A percentile compares a stretch with the other conserved stretches of the same genome.
phyloP scores from a whole-genome alignment of 2,797 vertebrate species.

The Tolypeutes matacus region DNA sequence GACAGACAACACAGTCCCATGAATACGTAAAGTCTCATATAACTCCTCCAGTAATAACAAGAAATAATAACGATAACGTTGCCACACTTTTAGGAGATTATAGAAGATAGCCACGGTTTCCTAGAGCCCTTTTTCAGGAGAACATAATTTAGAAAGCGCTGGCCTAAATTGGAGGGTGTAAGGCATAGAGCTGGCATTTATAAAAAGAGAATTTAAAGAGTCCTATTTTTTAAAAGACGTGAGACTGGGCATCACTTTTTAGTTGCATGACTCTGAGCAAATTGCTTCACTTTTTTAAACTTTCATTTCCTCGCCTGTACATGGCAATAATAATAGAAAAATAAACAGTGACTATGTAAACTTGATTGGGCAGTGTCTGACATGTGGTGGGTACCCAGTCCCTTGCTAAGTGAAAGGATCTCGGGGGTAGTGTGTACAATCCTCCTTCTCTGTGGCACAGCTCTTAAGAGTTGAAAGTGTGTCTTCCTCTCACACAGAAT shows the following conservation, averaged over 20 bases:
- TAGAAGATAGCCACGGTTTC: rapidly evolving
- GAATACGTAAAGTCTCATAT: no score
- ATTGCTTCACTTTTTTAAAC: background rate
- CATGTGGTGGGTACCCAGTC: rapidly evolving
- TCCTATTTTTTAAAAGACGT: background rate
- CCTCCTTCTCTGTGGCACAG: rapidly evolving
- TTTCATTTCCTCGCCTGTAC: background rate
- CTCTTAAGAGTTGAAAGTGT: background rate
- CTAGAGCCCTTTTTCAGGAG: background rate
- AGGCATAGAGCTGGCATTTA: background rate
- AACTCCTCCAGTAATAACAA: no score
- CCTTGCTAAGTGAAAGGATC: rapidly evolving
- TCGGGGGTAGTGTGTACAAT: rapidly evolving
- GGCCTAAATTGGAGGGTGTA: background rate
- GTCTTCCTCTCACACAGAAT: no score
- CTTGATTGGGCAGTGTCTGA: background rate
- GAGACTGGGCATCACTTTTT: background rate
- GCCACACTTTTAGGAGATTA: no score
- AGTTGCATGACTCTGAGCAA: rapidly evolving
- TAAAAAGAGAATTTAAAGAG: no score
- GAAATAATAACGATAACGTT: no score
- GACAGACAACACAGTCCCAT: background rate
- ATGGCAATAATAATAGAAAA: background rate
- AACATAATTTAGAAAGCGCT: background rate
- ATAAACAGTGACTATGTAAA: rapidly evolving